Percentiles rank a stretch among this genome's conserved stretches.
phyloP scores from a whole-genome alignment of 2,888 invertebrate genomes.

The Pherbina coryleti region DNA sequence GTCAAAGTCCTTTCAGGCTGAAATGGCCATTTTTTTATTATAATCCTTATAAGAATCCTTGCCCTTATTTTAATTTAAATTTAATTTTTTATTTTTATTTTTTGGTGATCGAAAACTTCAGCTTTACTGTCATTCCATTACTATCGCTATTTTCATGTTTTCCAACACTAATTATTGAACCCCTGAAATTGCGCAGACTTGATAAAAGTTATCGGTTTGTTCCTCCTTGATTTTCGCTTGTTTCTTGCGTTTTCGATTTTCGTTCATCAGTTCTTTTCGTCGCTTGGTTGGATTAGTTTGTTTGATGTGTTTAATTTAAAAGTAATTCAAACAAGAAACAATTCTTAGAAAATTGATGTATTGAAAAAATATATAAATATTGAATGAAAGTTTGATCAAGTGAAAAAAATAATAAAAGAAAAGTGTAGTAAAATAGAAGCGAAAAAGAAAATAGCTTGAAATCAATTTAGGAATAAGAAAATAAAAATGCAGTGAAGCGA shows the following conservation, averaged over 20 bases:
- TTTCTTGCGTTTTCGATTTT: background rate
- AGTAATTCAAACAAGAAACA: background rate
- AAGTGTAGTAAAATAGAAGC: background rate
- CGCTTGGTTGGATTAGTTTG: slow-evolving; percentile 24
- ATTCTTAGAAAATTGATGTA: background rate
- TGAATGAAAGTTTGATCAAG: background rate
- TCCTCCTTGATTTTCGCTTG: too few species aligned
- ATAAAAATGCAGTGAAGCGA: slow-evolving; percentile 19
- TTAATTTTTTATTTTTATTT: too few species aligned
- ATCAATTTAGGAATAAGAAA: background rate
- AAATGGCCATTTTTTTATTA: too few species aligned
- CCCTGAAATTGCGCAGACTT: too few species aligned
- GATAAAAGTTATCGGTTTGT: too few species aligned
- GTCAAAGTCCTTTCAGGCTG: too few species aligned
- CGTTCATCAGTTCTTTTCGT: slow-evolving; percentile 27
- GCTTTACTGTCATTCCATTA: too few species aligned
- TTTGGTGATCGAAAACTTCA: too few species aligned
- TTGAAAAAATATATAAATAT: background rate
- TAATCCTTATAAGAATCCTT: too few species aligned
- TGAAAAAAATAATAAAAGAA: background rate
- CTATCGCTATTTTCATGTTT: too few species aligned
- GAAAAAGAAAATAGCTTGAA: slow-evolving; percentile 14
- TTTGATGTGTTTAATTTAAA: background rate
- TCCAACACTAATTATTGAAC: too few species aligned
- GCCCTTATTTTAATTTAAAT: too few species aligned